Evolutionary conservation across 2,113 vertebrate species (phyloP).

Genomic region (Polypterus bichir): DNA sequence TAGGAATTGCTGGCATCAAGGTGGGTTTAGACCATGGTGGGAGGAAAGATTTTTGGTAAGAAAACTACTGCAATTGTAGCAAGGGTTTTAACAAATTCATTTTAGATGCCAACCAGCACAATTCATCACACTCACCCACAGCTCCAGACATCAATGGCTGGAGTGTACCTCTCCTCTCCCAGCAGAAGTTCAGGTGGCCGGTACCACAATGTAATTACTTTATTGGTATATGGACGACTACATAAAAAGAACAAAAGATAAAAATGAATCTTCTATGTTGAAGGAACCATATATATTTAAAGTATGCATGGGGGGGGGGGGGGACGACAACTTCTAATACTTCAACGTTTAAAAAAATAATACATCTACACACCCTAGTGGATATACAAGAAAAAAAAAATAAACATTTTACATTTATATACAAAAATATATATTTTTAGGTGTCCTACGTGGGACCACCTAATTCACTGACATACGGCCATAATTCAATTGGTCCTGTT

Average conservation of each 20-base stretch:
- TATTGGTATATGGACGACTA: slow-evolving; percentile 96
- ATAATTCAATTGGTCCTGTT: too few species aligned
- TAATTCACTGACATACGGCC: too few species aligned
- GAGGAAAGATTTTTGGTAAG: too few species aligned
- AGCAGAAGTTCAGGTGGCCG: slow-evolving; percentile 89
- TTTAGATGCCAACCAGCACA: too few species aligned
- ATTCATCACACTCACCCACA: slow-evolving; percentile 70
- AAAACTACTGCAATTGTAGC: too few species aligned
- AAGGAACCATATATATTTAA: not conserved
- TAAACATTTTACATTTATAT: not conserved
- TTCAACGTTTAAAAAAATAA: too few species aligned
- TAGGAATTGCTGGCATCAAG: too few species aligned
- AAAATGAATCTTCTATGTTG: not conserved
- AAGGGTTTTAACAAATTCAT: too few species aligned
- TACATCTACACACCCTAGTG: not conserved
- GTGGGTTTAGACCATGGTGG: too few species aligned
- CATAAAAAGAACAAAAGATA: slow-evolving; percentile 11
- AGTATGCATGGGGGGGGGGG: not conserved
- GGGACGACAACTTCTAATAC: not conserved
- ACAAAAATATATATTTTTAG: not conserved
- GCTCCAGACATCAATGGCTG: slow-evolving; percentile 96
- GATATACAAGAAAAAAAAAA: not conserved
- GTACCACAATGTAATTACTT: slow-evolving; percentile 98
- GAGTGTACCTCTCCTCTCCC: slow-evolving; percentile 91
- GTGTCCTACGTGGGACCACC: not conserved